Conservation (phyloP, 2,797 vertebrate genomes). For the Benthosema pterotum region DNA sequence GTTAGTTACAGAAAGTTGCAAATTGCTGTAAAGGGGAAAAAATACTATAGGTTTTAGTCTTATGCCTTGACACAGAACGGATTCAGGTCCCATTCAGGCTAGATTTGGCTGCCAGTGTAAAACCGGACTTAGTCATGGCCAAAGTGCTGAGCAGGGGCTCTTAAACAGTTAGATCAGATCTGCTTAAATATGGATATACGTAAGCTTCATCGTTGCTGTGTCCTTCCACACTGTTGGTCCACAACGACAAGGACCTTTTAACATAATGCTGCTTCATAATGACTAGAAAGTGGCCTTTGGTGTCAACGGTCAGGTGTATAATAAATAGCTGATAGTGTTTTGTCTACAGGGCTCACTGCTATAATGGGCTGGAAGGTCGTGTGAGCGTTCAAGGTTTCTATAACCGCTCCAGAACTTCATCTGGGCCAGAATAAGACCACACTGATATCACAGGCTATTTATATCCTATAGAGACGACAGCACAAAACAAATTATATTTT, state of each 20-base stretch:
- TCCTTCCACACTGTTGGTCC: slow-evolving; percentile 15
- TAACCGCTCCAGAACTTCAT: too few relatives aligned
- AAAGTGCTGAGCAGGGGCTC: background rate
- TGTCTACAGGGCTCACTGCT: slow-evolving; percentile 54
- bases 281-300: slow-evolving; percentile 42
- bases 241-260: slow-evolving; percentile 21
- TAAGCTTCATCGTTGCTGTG: slow-evolving; percentile 13
- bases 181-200: background rate
- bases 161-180: background rate
- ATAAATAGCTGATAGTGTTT: slow-evolving; percentile 27
- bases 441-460: too few relatives aligned
- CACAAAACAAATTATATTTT: too few relatives aligned
- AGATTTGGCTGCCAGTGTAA: too few relatives aligned
- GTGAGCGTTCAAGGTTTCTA: slow-evolving; percentile 35
- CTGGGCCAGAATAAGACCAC: too few relatives aligned
- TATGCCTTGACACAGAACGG: too few relatives aligned
- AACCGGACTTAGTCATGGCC: too few relatives aligned
- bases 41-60: too few relatives aligned
- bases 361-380: slow-evolving; percentile 40
- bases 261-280: slow-evolving; percentile 15
- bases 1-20: too few relatives aligned
- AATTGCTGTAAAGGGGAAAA: too few relatives aligned
- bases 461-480: too few relatives aligned
- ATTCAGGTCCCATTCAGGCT: too few relatives aligned
- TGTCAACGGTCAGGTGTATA: slow-evolving; percentile 47